Percentiles rank a stretch among this genome's conserved stretches.
These are phyloP conservation scores for Mastomys coucha DNA, from an alignment of 2,113 vertebrate species.

Conservation along the genomic window DNA sequence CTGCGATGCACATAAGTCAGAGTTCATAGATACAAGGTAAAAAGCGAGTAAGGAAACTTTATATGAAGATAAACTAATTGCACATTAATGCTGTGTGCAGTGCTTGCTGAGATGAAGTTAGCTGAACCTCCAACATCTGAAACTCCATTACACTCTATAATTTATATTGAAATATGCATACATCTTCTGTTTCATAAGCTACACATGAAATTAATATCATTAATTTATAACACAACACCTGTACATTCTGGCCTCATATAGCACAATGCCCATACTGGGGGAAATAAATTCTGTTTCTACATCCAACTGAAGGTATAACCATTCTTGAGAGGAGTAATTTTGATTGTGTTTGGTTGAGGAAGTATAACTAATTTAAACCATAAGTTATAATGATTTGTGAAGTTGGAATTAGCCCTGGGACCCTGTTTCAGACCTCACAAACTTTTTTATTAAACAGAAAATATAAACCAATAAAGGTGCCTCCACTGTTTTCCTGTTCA, in stretches of 20 bases:
- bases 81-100: neutral
- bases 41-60: neutral
- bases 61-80: constrained; percentile 24
- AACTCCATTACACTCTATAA: neutral
- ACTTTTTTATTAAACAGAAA: neutral
- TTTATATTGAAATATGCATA: constrained; percentile 13
- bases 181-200: constrained; percentile 21
- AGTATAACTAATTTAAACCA: neutral
- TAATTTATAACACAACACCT: constrained; percentile 23
- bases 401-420: neutral
- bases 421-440: neutral
- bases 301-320: neutral
- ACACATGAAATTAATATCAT: constrained; percentile 21
- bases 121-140: neutral
- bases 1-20: neutral
- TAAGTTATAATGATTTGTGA: constrained; percentile 37
- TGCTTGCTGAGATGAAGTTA: neutral
- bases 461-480: neutral
- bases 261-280: neutral
- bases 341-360: constrained; percentile 1
- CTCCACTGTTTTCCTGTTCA: neutral
- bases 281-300: constrained; percentile 32
- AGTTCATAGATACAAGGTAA: neutral
- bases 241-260: neutral
- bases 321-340: constrained; percentile 27